These are phyloP conservation scores for Rhadinocentrus ornatus DNA, from an alignment of 2,797 vertebrate genomes.

Conservation along the genomic window DNA sequence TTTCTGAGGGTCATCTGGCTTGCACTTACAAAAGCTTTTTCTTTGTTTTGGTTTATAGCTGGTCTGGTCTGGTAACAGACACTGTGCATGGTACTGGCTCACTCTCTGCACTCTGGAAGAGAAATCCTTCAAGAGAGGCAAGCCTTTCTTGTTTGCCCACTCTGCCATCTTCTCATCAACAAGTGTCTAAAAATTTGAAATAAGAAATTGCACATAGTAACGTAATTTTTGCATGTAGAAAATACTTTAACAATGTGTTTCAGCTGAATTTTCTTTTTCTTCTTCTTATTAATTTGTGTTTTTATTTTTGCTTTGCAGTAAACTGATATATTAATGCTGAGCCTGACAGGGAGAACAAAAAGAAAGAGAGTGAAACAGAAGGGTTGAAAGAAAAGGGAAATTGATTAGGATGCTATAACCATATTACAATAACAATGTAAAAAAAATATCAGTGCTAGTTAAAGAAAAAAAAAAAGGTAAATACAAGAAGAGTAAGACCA, in stretches of 20 bases:
- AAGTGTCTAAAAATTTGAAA: conserved; percentile 37
- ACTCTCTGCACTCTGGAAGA: conserved; percentile 1
- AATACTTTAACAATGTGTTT: not conserved
- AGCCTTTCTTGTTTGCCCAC: conserved; percentile 69
- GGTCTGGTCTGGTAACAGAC: conserved; percentile 35
- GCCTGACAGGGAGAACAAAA: too few relatives aligned
- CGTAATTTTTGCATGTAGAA: not conserved
- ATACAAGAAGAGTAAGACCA: too few relatives aligned
- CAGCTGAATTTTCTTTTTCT: too few relatives aligned
- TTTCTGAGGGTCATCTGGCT: not conserved
- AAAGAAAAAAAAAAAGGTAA: too few relatives aligned
- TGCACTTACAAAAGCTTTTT: not conserved
- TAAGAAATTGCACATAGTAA: not conserved
- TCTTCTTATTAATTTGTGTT: too few relatives aligned
- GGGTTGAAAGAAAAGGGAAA: too few relatives aligned
- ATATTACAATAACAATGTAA: too few relatives aligned
- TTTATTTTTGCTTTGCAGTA: too few relatives aligned
- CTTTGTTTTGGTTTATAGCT: not conserved
- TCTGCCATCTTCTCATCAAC: conserved; percentile 48
- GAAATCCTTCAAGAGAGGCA: conserved; percentile 41
- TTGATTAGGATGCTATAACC: too few relatives aligned
- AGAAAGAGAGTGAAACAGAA: too few relatives aligned
- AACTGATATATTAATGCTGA: too few relatives aligned
- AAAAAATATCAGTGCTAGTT: too few relatives aligned
- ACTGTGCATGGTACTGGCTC: conserved; percentile 56